A percentile compares a stretch with the other conserved stretches of the same genome.
These are phyloP conservation scores for Musca vetustissima DNA, from an alignment of 1,140 invertebrate species.

Conservation along the genomic window DNA sequence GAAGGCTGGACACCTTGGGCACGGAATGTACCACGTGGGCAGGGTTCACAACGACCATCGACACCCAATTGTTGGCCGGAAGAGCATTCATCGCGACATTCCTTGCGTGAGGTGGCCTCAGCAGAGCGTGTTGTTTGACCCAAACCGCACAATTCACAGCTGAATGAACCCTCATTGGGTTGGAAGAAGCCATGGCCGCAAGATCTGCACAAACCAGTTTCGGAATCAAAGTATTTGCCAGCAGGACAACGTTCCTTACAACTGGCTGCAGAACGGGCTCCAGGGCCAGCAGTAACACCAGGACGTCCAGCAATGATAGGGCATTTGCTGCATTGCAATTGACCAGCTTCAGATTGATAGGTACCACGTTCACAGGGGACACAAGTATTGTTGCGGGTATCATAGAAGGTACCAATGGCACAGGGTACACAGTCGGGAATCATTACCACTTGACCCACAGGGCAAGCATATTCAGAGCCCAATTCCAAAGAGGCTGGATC, in stretches of 20 bases:
- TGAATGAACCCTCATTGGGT: constrained; percentile 86
- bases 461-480: constrained; percentile 90
- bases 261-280: constrained; percentile 82
- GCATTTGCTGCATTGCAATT: constrained; percentile 84
- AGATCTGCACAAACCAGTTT: constrained; percentile 79
- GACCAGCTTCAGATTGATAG: constrained; percentile 93
- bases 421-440: constrained; percentile 93
- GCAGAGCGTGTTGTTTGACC: constrained; percentile 91
- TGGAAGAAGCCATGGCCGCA: constrained; percentile 96
- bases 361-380: constrained; percentile 83
- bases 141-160: constrained; percentile 84
- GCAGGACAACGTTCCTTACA: constrained; percentile 92
- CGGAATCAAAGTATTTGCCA: constrained; percentile 88
- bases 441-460: constrained; percentile 88
- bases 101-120: constrained; percentile 84
- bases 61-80: constrained; percentile 84
- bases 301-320: constrained; percentile 82
- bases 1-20: constrained; percentile 84
- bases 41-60: constrained; percentile 90
- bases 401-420: constrained; percentile 87
- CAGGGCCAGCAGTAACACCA: constrained; percentile 82
- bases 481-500: constrained; percentile 86
- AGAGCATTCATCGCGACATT: constrained; percentile 88
- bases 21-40: constrained; percentile 87
- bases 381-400: constrained; percentile 74